These are phyloP conservation scores for Holcopasites calliopsidis DNA, from an alignment of 1,140 invertebrate genomes.

Conservation along the genomic window DNA sequence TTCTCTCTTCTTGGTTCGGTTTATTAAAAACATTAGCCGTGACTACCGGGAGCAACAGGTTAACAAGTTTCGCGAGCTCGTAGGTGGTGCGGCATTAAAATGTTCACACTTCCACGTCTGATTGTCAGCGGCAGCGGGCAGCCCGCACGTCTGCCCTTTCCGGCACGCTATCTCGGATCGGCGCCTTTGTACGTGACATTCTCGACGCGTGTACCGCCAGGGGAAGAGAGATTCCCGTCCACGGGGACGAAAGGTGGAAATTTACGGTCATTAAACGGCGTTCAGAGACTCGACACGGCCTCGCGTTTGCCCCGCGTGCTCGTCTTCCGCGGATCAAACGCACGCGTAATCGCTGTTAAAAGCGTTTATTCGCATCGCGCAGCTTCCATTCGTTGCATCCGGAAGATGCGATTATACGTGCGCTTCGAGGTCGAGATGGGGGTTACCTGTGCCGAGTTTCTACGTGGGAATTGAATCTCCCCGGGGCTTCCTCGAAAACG, in stretches of 20 bases:
- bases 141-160: conserved; percentile 21
- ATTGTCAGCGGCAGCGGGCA: conserved; percentile 1
- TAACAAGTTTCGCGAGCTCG: not conserved
- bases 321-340: conserved; percentile 42
- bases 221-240: conserved; percentile 18
- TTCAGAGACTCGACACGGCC: conserved; percentile 2
- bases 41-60: conserved; percentile 16
- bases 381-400: conserved; percentile 21
- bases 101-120: conserved; percentile 24
- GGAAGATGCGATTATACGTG: conserved; percentile 32
- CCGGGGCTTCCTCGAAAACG: not conserved
- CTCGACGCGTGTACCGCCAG: conserved; percentile 16
- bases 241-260: conserved; percentile 34
- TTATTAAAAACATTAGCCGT: not conserved
- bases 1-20: not conserved
- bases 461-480: conserved; percentile 25
- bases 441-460: not conserved
- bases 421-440: conserved; percentile 12
- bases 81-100: not conserved
- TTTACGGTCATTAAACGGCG: conserved; percentile 51
- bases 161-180: conserved; percentile 47
- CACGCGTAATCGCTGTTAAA: conserved; percentile 46
- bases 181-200: conserved; percentile 49
- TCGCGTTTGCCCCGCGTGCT: conserved; percentile 24
- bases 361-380: conserved; percentile 41